Evolutionary conservation across 2,113 vertebrate genomes (phyloP), one percentile per base, ranked within the genome.

Genomic region (Tapirus terrestris): DNA sequence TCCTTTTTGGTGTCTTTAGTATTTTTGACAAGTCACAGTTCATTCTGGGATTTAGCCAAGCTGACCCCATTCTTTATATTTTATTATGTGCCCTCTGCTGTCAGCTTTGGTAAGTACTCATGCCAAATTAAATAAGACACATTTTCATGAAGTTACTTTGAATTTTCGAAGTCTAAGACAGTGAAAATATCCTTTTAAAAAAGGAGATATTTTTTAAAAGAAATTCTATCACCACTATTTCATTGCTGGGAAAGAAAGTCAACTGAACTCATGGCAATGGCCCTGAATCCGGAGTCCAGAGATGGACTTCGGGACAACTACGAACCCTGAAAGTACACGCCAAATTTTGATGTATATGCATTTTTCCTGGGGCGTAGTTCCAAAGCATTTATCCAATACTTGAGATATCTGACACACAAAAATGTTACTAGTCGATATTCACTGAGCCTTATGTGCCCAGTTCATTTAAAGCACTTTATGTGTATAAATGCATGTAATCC

Each of bases 161-260:
- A 95, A 67, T 31, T 80, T 84, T 48, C 7, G 10, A 91, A 93
- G 67, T 92, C 11, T 60, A 95, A 90, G 56, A 80, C n/a, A 63
- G 23, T 93, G 63, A 79, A 96, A 80, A 84, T 89, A 82, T 25
- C 39, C 20, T 31, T 93, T 89, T 39, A 61, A 91, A 92, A 91
- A 79, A 36, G 45, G 29, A 95, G 17, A 27, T 16, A 53, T 82
- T 36, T 81, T 56, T n/a, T 16, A 81, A 81, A 92, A 77, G 48
- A 43, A 85, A 93, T 75, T 76, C 70, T 79, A 36, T 92, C 20
- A 45, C 33, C 4, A 68, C 17, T 23, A 43, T 56, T 91, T 65
- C 45, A 70, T 1, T 89, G 39, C 16, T 75, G 29, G 45, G 84
- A 87, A 82, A 65, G 67, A 80, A 75, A 88, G 39, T 91, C 43